phyloP scores from a whole-genome alignment of 2,113 vertebrate genomes.

The Naja naja region DNA sequence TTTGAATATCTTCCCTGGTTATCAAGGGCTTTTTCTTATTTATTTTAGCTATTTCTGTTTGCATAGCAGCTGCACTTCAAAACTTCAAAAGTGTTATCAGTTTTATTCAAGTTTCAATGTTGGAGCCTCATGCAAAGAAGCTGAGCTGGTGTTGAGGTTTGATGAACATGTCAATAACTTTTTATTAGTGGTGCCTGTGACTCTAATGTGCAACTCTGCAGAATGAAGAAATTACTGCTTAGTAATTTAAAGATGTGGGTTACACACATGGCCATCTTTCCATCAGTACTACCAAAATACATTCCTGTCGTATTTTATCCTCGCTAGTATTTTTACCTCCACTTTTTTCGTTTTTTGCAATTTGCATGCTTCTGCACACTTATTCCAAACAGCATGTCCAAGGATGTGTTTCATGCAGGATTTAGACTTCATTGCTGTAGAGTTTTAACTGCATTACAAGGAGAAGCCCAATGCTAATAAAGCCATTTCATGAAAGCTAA shows the following conservation, averaged over 20 bases:
- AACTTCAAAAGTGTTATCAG: background rate
- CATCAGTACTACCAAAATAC: background rate
- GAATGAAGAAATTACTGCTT: background rate
- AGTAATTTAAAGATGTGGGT: background rate
- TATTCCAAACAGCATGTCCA: background rate
- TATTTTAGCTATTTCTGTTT: background rate
- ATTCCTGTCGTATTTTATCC: background rate
- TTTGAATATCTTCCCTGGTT: background rate
- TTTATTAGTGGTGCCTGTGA: background rate
- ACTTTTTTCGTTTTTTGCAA: background rate
- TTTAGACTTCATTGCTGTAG: background rate
- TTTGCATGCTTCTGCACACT: background rate
- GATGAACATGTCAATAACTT: background rate
- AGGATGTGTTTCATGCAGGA: background rate
- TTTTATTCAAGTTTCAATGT: background rate
- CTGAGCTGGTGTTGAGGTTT: background rate
- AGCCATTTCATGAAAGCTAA: background rate
- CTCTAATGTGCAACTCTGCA: background rate
- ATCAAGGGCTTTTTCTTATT: background rate
- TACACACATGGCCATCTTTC: background rate
- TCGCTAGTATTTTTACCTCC: background rate
- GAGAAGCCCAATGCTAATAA: background rate
- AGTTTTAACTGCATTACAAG: background rate
- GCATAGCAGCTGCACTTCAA: background rate
- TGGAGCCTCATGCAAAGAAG: background rate